Evolutionary conservation across 2,113 vertebrate genomes (phyloP).

Genomic region (Asarcornis scutulata): DNA sequence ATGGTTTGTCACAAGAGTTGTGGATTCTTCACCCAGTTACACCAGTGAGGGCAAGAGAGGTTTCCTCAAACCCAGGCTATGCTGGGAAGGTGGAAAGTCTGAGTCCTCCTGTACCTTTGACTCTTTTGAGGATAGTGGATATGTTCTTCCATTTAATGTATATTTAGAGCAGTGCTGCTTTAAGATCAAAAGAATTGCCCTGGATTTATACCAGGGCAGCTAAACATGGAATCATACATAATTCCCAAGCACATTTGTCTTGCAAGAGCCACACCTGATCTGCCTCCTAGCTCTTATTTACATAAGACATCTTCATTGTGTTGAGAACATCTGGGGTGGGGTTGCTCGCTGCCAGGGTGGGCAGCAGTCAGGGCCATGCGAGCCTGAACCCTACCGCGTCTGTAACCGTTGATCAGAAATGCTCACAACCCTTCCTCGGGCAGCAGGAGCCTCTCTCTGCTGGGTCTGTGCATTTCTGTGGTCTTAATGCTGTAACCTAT

Average conservation of each 20-base stretch:
- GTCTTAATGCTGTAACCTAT: not conserved
- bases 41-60: not conserved
- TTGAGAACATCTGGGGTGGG: slow-evolving; percentile 59
- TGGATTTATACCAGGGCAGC: slow-evolving; percentile 52
- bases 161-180: slow-evolving; percentile 21
- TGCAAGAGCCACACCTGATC: slow-evolving; percentile 63
- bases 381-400: not conserved
- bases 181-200: slow-evolving; percentile 52
- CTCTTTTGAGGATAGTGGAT: not conserved
- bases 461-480: not conserved
- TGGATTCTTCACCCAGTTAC: not conserved
- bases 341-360: slow-evolving; percentile 29
- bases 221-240: slow-evolving; percentile 60
- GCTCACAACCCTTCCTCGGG: not conserved
- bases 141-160: not conserved
- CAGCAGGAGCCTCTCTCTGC: not conserved
- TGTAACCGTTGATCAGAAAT: not conserved
- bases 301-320: slow-evolving; percentile 14
- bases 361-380: not conserved
- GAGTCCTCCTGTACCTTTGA: not conserved
- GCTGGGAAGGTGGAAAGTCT: not conserved
- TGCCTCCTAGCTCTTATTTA: slow-evolving; percentile 61
- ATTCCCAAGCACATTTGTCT: slow-evolving; percentile 67
- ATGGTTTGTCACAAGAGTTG: not conserved
- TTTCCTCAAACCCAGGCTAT: not conserved